A percentile compares a stretch with the other conserved stretches of the same genome.
These are phyloP conservation scores for Tiphia femorata DNA, from an alignment of 2,888 invertebrate species.

Conservation along the genomic window DNA sequence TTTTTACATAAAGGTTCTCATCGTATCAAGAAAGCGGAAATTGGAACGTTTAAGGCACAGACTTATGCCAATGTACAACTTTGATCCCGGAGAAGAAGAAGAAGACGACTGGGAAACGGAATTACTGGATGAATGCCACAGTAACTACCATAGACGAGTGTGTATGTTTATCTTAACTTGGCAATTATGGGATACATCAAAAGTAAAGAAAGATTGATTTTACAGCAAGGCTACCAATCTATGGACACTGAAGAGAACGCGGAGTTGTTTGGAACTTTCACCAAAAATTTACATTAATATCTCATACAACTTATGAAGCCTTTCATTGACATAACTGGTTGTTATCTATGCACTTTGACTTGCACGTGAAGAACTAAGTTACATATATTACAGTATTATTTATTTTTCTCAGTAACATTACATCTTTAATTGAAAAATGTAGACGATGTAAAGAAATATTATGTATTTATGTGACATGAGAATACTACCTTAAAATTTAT, in stretches of 20 bases:
- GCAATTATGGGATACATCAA: constrained; percentile 1
- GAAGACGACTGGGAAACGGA: constrained; percentile 79
- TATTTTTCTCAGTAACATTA: neutral
- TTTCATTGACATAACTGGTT: too few species aligned
- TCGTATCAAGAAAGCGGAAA: constrained; percentile 71
- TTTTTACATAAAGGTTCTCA: constrained; percentile 68
- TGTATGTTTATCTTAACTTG: constrained; percentile 22
- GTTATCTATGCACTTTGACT: neutral
- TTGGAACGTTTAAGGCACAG: constrained; percentile 74
- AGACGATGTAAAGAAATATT: neutral
- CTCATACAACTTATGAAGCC: too few species aligned
- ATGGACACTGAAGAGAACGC: constrained; percentile 64
- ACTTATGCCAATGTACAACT: constrained; percentile 78
- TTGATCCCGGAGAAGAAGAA: constrained; percentile 77
- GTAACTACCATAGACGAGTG: constrained; percentile 62
- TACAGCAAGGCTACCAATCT: constrained; percentile 64
- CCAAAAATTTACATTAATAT: constrained; percentile 12
- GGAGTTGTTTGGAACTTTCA: constrained; percentile 57
- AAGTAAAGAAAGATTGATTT: constrained; percentile 47
- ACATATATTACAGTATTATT: constrained; percentile 5
- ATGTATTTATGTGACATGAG: neutral
- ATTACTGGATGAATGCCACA: constrained; percentile 68
- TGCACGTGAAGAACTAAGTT: neutral
- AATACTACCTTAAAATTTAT: constrained; percentile 14
- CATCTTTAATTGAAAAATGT: neutral